Evolutionary conservation across 2,888 invertebrate species (phyloP), one percentile per base, ranked within the genome.

Genomic region (Lasioglossum malachurum): DNA sequence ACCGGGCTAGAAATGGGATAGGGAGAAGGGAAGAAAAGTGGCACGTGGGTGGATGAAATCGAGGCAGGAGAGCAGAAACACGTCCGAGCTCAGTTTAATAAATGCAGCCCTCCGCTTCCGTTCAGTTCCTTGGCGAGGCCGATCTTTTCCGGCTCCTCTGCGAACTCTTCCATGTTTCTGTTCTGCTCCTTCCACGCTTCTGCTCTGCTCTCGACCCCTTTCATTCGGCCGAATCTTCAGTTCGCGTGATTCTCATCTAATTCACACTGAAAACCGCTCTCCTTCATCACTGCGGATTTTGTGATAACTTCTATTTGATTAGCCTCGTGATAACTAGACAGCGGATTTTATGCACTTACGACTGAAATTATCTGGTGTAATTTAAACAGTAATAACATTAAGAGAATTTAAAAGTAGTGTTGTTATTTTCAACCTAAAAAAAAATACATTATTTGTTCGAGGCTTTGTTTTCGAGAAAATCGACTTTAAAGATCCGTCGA

Each of bases 31-130:
- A 72, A 53, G 72, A 83, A 82, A 72, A 67, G 74, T 67, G 83
- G 57, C 69, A 60, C 76, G 81, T 80, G 53, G 86, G 27, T 72
- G 78, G 80, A 84, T 41, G 38, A 72, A 80, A 77, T 27, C 71
- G 75, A 74, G 72, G 72, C 57, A 16, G 73, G 64, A 78, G 88
- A 83, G 80, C 57, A 64, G 64, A 80, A 87, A 90, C 90, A 90
- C 90, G 92, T 92, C 90, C 89, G 87, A 91, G 91, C 89, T 89
- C 91, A 88, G 91, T 93, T 93, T 93, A 94, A 94, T 94, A 93
- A 94, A 94, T 93, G 93, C 93, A 92, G 92, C 92, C 92, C 93
- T 92, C 92, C 92, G 35, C 23, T 38, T 38, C 92, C 91, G 57
- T n/a, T 57, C 57, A 57, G 57, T 57, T 57, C 4, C 57, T 46